Evolutionary conservation across 92 coral and sea anemone genomes (phyloP).

Genomic region (Nematostella vectensis): DNA sequence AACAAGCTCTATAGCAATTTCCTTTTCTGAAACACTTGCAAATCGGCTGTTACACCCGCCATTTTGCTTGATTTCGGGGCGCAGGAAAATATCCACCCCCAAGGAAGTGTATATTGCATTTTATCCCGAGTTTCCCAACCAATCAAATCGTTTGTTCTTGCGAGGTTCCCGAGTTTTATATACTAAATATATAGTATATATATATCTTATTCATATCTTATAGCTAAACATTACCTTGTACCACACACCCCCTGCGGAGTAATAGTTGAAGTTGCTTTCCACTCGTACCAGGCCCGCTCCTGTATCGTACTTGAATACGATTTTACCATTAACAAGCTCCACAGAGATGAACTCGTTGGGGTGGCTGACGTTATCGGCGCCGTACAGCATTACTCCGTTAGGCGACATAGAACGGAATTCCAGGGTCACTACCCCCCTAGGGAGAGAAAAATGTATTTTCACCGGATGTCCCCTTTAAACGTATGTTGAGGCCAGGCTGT

Average conservation of each 20-base stretch:
- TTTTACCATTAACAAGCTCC: slow-evolving; percentile 60
- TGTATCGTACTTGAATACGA: slow-evolving; percentile 48
- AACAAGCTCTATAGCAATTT: too few relatives aligned
- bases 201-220: too few relatives aligned
- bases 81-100: too few relatives aligned
- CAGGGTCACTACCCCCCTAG: slow-evolving; percentile 49
- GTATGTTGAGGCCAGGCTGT: too few relatives aligned
- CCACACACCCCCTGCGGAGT: slow-evolving; percentile 69
- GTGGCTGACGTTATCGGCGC: slow-evolving; percentile 40
- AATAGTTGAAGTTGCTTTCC: slow-evolving; percentile 33
- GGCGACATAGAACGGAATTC: slow-evolving; percentile 86
- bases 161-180: too few relatives aligned
- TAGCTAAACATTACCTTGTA: slow-evolving; percentile 66
- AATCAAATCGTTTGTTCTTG: too few relatives aligned
- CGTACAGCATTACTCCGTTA: slow-evolving; percentile 73
- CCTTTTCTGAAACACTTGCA: too few relatives aligned
- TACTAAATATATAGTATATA: too few relatives aligned
- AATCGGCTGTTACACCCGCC: too few relatives aligned
- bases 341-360: slow-evolving; percentile 59
- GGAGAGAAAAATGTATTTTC: neutral
- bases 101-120: too few relatives aligned
- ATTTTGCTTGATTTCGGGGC: too few relatives aligned
- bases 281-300: slow-evolving; percentile 63
- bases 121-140: too few relatives aligned
- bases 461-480: neutral